Conservation (phyloP, 1,140 invertebrate species). For the Nasonia giraulti region DNA sequence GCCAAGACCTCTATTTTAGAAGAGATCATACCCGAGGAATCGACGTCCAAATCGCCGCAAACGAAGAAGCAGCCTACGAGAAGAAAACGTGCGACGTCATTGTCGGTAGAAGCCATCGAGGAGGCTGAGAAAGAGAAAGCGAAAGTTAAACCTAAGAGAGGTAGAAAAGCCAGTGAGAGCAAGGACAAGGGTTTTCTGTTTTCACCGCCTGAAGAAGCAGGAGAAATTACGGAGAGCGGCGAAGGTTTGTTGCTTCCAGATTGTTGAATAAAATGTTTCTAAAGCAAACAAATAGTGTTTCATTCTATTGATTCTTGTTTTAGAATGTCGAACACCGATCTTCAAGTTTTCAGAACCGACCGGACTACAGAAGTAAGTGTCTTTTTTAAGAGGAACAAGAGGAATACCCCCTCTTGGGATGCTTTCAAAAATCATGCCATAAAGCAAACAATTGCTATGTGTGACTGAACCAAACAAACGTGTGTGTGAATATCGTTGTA, state of each 20-base stretch:
- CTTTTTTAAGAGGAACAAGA: slow-evolving; percentile 8
- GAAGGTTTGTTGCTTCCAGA: slow-evolving; percentile 25
- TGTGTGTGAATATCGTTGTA: slow-evolving; percentile 44
- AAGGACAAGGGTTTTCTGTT: slow-evolving; percentile 56
- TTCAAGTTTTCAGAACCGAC: slow-evolving; percentile 65
- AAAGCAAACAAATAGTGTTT: neutral
- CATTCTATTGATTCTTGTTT: slow-evolving; percentile 46
- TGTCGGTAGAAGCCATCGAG: slow-evolving; percentile 11
- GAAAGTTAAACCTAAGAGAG: slow-evolving; percentile 51
- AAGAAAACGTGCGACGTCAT: slow-evolving; percentile 56
- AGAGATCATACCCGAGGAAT: slow-evolving; percentile 57
- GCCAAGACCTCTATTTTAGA: slow-evolving; percentile 48
- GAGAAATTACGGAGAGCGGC: neutral
- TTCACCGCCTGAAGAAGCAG: slow-evolving; percentile 57
- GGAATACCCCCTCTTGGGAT: slow-evolving; percentile 16
- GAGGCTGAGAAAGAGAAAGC: slow-evolving; percentile 41
- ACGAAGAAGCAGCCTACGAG: slow-evolving; percentile 33
- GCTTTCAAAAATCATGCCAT: slow-evolving; percentile 16
- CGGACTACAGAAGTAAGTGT: slow-evolving; percentile 49
- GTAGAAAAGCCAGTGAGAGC: slow-evolving; percentile 53
- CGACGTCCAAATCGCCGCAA: slow-evolving; percentile 2
- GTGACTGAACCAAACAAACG: slow-evolving; percentile 11
- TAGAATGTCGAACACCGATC: slow-evolving; percentile 59
- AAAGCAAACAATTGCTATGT: slow-evolving; percentile 34
- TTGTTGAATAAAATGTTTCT: slow-evolving; percentile 20